Conservation (phyloP, 1,140 invertebrate species). For the Lysiphlebus fabarum region DNA sequence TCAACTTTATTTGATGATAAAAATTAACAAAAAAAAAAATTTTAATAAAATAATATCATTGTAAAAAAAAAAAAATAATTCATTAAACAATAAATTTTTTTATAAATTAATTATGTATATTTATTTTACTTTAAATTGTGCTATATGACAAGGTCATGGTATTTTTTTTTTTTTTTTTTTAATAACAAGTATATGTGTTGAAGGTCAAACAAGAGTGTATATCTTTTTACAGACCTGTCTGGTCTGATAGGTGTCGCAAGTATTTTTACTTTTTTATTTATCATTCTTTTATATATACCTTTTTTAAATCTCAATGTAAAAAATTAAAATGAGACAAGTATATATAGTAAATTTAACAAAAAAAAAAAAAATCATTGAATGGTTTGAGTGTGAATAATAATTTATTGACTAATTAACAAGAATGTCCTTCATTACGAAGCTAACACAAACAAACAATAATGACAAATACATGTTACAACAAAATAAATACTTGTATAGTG, state of each 20-base stretch:
- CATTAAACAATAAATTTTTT: no score
- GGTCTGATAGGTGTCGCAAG: slow-evolving; percentile 27
- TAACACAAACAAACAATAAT: no score
- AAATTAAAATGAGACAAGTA: slow-evolving; percentile 6
- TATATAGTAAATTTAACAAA: slow-evolving; percentile 9
- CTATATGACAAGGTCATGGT: neutral
- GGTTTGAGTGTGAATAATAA: slow-evolving; percentile 50
- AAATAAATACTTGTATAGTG: no score
- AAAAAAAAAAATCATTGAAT: slow-evolving; percentile 31
- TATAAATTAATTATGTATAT: no score
- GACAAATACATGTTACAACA: no score
- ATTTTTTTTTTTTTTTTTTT: slow-evolving; percentile 1
- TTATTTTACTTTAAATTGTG: no score
- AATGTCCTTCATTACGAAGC: slow-evolving; percentile 54
- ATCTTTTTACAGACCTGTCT: slow-evolving; percentile 15
- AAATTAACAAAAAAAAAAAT: slow-evolving; percentile 5
- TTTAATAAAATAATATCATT: no score
- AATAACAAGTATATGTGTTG: neutral
- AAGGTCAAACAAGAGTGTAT: slow-evolving; percentile 5
- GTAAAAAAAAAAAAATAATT: no score
- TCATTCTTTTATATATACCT: slow-evolving; percentile 8
- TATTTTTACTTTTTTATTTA: neutral
- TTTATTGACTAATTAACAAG: slow-evolving; percentile 57
- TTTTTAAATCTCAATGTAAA: slow-evolving; percentile 7
- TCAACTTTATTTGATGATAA: slow-evolving; percentile 46